A percentile compares a stretch with the other conserved stretches of the same genome.
phyloP scores from a whole-genome alignment of 2,113 vertebrate genomes.

The Platichthys flesus region DNA sequence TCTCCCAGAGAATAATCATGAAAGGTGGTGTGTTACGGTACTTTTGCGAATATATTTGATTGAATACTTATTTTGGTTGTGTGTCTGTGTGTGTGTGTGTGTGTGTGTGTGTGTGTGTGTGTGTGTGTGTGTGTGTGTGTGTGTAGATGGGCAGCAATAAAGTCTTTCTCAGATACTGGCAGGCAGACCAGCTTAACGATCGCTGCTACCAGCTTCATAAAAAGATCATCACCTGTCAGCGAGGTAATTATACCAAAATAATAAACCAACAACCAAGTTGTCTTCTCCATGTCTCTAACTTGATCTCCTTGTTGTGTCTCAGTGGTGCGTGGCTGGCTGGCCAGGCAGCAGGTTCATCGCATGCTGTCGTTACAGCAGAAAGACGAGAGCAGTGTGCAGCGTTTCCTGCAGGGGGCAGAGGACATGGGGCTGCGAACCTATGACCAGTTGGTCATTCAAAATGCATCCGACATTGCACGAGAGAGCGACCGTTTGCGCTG shows the following conservation, averaged over 20 bases:
- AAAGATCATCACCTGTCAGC: constrained; percentile 94
- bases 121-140: constrained; percentile 2
- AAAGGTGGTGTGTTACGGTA: not conserved
- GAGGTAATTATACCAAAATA: constrained; percentile 83
- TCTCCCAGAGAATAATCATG: not conserved
- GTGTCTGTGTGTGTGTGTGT: too few relatives aligned
- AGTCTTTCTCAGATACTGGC: constrained; percentile 95
- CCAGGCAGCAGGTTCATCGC: constrained; percentile 82
- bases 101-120: too few relatives aligned
- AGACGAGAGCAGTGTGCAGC: constrained; percentile 83
- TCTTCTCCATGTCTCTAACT: constrained; percentile 2
- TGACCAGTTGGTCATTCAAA: constrained; percentile 92
- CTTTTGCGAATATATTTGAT: not conserved
- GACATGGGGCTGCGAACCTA: constrained; percentile 90
- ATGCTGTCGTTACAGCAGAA: constrained; percentile 82
- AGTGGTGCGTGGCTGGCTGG: constrained; percentile 94
- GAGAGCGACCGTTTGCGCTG: constrained; percentile 89
- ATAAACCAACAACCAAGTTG: not conserved
- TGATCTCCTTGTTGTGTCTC: constrained; percentile 3
- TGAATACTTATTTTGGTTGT: not conserved
- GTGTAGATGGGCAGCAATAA: constrained; percentile 89
- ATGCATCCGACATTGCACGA: constrained; percentile 91
- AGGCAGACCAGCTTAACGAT: constrained; percentile 92
- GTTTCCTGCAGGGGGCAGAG: constrained; percentile 90
- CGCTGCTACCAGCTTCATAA: constrained; percentile 90